Evolutionary conservation across 2,113 vertebrate species (phyloP), one percentile per base, ranked within the genome.

Genomic region (Tragelaphus buxtoni): DNA sequence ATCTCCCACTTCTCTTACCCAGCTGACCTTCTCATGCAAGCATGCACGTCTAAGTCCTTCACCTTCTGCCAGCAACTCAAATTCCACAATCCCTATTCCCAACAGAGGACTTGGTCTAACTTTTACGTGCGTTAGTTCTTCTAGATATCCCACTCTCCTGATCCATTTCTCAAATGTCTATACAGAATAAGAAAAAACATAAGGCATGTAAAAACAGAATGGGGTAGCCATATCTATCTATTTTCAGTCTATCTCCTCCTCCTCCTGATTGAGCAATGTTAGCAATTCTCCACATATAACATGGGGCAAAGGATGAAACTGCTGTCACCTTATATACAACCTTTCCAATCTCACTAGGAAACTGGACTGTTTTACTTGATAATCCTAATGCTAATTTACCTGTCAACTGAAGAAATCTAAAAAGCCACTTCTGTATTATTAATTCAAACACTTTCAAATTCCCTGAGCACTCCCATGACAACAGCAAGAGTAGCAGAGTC

Each of bases 381-480:
- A 69, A 56, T 55, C 39, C 74, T 60, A 92, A 72, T 47, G 53
- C 39, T 94, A 88, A 96, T 9, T 80, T 32, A 90, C 18, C 20
- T 77, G 53, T 80, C 51, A 96, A 39, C 0, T 91, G 63, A 92
- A 89, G 26, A 79, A 88, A 55, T 45, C 26, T 76, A 90, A 92
- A 85, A 47, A 86, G 92, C 39, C 10, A 82, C 39, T 88, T 95
- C 35, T 90, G 9, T 69, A 77, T 35, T 79, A 69, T 35, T 79
- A 69, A 49, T 74, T 53, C 32, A 45, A 92, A 65, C 51, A 69
- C 35, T 65, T 83, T 80, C 58, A 84, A 39, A 91, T 79, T 94
- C 96, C 72, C 83, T 97, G 87, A 95, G 87, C 58, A 95, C 7
- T 85, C 72, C 65, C 76, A 89, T 32, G 49, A 85, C 88, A 80